These are phyloP conservation scores for Caerostris darwini DNA, from an alignment of 1,140 invertebrate species.

Conservation along the genomic window DNA sequence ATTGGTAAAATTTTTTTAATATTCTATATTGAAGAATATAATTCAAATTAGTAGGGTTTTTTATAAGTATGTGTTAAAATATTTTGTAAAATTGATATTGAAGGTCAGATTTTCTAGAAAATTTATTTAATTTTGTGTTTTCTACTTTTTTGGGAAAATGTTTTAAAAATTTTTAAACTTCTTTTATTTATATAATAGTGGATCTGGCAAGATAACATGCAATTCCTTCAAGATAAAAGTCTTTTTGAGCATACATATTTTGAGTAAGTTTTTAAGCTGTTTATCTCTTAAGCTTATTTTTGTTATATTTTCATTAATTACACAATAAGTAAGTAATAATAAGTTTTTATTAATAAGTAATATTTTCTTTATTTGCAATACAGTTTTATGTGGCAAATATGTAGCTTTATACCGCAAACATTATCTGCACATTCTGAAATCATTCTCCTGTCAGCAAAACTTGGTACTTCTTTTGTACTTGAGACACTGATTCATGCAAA, in stretches of 20 bases:
- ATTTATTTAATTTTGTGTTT: no score
- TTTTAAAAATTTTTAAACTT: no score
- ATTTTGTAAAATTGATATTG: no score
- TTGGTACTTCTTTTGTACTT: conserved; percentile 96
- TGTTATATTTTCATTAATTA: neutral
- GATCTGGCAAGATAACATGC: conserved; percentile 98
- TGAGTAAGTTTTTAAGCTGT: conserved; percentile 85
- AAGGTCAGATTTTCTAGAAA: no score
- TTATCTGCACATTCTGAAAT: conserved; percentile 89
- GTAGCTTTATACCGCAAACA: conserved; percentile 94
- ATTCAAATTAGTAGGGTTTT: no score
- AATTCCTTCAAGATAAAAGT: conserved; percentile 96
- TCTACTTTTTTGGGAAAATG: no score
- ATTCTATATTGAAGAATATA: no score
- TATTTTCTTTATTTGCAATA: conserved; percentile 79
- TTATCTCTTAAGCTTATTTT: neutral
- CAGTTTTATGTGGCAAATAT: conserved; percentile 98
- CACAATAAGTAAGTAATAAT: no score
- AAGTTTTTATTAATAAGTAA: neutral
- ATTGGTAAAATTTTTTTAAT: no score
- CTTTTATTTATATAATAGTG: conserved; percentile 82
- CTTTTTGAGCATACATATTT: conserved; percentile 98
- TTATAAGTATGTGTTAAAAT: no score
- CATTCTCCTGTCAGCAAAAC: conserved; percentile 91
- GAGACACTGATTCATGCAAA: conserved; percentile 98